These are phyloP conservation scores for Phoxinus phoxinus DNA, from an alignment of 2,113 vertebrate genomes.

Conservation along the genomic window DNA sequence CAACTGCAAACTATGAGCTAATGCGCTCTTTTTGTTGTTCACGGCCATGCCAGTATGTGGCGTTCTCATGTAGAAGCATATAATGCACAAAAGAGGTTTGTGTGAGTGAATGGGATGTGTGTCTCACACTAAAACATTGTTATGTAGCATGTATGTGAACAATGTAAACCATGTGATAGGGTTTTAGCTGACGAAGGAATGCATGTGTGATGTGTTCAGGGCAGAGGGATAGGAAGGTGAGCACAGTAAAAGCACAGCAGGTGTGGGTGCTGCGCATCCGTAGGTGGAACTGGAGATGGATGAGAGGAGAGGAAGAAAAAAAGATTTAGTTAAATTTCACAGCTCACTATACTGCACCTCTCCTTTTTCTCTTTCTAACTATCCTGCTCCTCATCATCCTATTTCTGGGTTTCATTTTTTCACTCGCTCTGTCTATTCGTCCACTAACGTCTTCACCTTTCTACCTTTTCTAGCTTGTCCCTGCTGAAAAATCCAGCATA, in stretches of 20 bases:
- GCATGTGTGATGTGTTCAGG: background rate
- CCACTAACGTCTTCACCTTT: background rate
- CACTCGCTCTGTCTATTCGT: background rate
- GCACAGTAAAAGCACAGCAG: slow-evolving; percentile 8
- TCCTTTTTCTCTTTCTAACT: background rate
- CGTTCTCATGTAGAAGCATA: background rate
- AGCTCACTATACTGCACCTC: background rate
- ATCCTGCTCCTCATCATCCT: background rate
- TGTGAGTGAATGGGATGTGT: background rate
- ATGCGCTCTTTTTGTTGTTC: slow-evolving; percentile 12
- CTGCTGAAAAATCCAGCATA: too few species aligned
- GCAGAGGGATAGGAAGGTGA: background rate
- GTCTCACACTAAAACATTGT: background rate
- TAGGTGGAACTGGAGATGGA: slow-evolving; percentile 36
- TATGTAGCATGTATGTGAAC: background rate
- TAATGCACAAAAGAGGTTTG: background rate
- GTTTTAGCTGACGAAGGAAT: background rate
- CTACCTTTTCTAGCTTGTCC: background rate
- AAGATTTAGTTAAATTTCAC: slow-evolving; percentile 13
- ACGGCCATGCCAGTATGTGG: background rate
- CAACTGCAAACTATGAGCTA: background rate
- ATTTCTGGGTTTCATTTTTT: background rate
- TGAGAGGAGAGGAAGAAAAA: background rate
- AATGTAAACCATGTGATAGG: background rate
- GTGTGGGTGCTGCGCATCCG: slow-evolving; percentile 41